Evolutionary conservation across 2,113 vertebrate species (phyloP).

Genomic region (Poeciliopsis prolifica): DNA sequence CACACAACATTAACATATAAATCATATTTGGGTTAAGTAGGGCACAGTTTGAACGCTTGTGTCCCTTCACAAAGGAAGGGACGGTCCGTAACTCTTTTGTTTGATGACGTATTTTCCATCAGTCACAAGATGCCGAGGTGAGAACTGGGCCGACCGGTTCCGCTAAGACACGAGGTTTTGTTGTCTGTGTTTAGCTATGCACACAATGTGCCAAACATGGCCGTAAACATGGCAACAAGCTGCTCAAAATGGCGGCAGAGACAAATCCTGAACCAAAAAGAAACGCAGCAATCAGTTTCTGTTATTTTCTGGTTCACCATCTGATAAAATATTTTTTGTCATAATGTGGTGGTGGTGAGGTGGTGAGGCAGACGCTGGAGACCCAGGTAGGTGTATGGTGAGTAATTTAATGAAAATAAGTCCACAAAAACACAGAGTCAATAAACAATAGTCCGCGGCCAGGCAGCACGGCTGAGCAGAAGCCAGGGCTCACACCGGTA

Average conservation of each 20-base stretch:
- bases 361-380: no score
- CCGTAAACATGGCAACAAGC: not conserved
- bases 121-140: not conserved
- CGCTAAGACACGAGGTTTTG: not conserved
- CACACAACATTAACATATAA: no score
- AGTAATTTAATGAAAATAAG: no score
- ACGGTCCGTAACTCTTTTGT: not conserved
- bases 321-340: no score
- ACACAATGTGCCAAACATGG: not conserved
- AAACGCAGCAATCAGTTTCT: not conserved
- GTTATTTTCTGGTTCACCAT: not conserved
- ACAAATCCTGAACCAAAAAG: not conserved
- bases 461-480: no score
- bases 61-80: not conserved
- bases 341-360: no score
- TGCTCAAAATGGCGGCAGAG: not conserved
- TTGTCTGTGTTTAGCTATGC: not conserved
- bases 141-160: not conserved
- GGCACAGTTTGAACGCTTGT: no score
- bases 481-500: no score
- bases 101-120: not conserved
- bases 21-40: no score
- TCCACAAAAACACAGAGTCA: no score
- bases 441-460: no score
- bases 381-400: no score